Evolutionary conservation across 2,888 invertebrate genomes (phyloP).

Genomic region (Pollenia amentaria): DNA sequence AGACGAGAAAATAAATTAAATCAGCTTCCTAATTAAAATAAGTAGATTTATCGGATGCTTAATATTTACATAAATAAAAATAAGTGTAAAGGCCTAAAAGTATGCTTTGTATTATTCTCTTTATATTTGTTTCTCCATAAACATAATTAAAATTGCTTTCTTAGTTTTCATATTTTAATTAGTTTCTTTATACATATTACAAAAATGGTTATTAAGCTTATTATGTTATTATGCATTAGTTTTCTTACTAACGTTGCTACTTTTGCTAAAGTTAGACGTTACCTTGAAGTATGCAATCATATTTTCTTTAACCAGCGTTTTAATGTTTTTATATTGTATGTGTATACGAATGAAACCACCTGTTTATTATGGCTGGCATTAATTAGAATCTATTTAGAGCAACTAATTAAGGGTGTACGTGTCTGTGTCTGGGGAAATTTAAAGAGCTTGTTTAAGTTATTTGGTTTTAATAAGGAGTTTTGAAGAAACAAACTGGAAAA

Average conservation of each 20-base stretch:
- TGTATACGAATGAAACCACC: neutral
- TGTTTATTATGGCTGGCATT: neutral
- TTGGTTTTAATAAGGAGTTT: too few relatives aligned
- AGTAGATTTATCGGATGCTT: too few relatives aligned
- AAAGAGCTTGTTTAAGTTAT: too few relatives aligned
- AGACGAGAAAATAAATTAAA: neutral
- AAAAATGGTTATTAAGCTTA: too few relatives aligned
- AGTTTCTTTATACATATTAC: neutral
- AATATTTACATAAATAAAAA: too few relatives aligned
- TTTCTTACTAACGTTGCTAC: too few relatives aligned
- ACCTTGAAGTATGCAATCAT: constrained; percentile 1
- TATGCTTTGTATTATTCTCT: neutral
- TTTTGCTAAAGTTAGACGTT: too few relatives aligned
- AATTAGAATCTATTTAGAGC: neutral
- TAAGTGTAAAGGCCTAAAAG: neutral
- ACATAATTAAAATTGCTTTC: neutral
- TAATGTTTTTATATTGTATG: neutral
- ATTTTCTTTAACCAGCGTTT: neutral
- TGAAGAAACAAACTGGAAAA: too few relatives aligned
- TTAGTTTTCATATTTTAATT: neutral
- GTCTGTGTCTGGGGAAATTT: too few relatives aligned
- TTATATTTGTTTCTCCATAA: neutral
- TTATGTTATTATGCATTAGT: too few relatives aligned
- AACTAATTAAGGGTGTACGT: neutral
- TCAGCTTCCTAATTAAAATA: neutral